Conservation (phyloP, 2,113 vertebrate species). For the Acrocephalus kingi region DNA sequence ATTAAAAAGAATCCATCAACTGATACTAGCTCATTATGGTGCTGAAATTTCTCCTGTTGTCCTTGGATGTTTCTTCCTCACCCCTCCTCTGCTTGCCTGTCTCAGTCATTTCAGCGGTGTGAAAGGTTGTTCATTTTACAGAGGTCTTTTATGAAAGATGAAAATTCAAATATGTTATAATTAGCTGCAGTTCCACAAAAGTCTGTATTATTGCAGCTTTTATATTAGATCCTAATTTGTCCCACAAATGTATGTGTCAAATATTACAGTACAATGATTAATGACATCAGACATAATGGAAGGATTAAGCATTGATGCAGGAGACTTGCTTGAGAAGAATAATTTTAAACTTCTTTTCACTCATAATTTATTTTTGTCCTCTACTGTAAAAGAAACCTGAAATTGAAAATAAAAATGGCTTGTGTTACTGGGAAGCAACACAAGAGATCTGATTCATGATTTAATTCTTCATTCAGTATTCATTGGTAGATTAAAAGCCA, state of each 20-base stretch:
- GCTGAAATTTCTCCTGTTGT: background rate
- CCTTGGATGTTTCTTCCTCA: background rate
- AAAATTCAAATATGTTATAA: constrained; percentile 21
- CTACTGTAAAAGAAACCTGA: background rate
- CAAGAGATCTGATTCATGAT: background rate
- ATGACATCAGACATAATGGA: background rate
- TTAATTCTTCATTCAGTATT: constrained; percentile 15
- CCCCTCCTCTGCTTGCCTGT: background rate
- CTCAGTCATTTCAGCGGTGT: background rate
- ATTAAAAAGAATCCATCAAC: background rate
- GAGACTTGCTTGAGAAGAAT: background rate
- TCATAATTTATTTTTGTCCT: constrained; percentile 17
- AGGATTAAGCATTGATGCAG: constrained; percentile 12
- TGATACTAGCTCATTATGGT: background rate
- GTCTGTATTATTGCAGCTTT: constrained; percentile 19
- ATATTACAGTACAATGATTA: constrained; percentile 3
- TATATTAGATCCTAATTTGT: background rate
- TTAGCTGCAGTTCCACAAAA: constrained; percentile 14
- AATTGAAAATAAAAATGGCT: constrained; percentile 32
- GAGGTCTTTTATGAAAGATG: background rate
- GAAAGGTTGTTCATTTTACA: background rate
- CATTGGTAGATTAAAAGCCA: constrained; percentile 1
- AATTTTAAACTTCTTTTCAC: constrained; percentile 20
- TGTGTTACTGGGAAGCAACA: background rate
- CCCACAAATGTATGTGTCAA: background rate